phyloP scores from a whole-genome alignment of 2,888 invertebrate species.

The Andrena praecox region DNA sequence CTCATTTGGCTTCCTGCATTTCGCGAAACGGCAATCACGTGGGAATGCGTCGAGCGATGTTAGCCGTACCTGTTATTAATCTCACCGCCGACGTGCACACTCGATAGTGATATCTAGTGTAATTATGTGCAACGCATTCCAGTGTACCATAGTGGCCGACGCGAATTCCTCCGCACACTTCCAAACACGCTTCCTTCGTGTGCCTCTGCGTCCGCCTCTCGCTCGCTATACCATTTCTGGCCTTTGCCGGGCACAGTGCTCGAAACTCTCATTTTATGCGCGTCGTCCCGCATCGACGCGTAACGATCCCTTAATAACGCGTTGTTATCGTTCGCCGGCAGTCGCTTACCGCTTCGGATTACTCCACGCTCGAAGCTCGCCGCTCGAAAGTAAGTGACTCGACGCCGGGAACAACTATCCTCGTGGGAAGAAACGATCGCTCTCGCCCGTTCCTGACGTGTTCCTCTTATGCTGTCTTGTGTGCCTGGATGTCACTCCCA shows the following conservation, averaged over 20 bases:
- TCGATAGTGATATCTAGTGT: constrained; percentile 52
- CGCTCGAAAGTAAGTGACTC: constrained; percentile 40
- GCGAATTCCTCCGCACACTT: constrained; percentile 30
- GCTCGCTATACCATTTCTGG: constrained; percentile 9
- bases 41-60: constrained; percentile 77
- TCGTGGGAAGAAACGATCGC: constrained; percentile 52
- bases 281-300: constrained; percentile 27
- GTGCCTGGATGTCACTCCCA: constrained; percentile 36
- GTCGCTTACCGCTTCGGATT: constrained; percentile 40
- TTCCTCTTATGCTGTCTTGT: constrained; percentile 22
- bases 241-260: constrained; percentile 58
- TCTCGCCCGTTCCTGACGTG: constrained; percentile 23
- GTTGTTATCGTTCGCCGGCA: constrained; percentile 58
- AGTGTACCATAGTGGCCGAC: constrained; percentile 19
- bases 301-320: constrained; percentile 55
- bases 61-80: constrained; percentile 61
- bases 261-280: constrained; percentile 26
- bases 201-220: constrained; percentile 9
- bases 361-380: constrained; percentile 39
- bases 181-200: constrained; percentile 35
- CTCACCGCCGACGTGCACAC: constrained; percentile 23
- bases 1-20: constrained; percentile 37
- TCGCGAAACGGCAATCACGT: constrained; percentile 75
- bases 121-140: constrained; percentile 49
- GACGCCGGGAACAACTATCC: constrained; percentile 26